A percentile compares a stretch with the other conserved stretches of the same genome.
Conservation (phyloP, 2,888 invertebrate genomes). For the Tipula confusa region DNA sequence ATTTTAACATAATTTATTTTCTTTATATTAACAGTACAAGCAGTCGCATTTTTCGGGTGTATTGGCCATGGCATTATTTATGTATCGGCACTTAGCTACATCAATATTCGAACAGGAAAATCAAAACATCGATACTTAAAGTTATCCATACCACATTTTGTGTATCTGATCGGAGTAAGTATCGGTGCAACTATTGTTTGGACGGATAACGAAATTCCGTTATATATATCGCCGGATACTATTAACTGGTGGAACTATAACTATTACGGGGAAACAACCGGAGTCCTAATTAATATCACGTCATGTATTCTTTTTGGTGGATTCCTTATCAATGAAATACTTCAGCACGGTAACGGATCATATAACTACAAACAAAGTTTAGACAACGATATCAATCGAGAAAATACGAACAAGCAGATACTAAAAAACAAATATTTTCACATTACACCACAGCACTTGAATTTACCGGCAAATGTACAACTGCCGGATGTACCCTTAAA, state of each 20-base stretch:
- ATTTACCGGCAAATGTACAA: neutral
- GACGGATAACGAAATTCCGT: neutral
- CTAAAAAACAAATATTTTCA: neutral
- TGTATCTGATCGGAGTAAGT: neutral
- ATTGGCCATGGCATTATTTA: neutral
- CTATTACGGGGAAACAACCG: neutral
- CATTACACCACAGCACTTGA: neutral
- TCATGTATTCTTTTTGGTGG: neutral
- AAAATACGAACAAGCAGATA: neutral
- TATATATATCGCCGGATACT: no score
- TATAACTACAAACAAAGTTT: conserved; percentile 4
- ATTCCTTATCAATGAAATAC: neutral
- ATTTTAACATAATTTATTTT: neutral
- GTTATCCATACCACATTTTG: neutral
- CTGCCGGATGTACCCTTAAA: neutral
- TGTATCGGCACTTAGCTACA: neutral
- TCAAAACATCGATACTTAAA: neutral
- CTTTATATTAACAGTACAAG: neutral
- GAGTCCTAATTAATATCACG: neutral
- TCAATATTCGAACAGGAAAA: neutral
- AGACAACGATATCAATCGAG: neutral
- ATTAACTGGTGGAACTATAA: neutral
- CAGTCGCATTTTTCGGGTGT: neutral
- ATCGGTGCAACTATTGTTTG: neutral
- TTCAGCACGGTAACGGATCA: neutral